phyloP scores from a whole-genome alignment of 2,888 invertebrate genomes.

The Doris montereyensis region DNA sequence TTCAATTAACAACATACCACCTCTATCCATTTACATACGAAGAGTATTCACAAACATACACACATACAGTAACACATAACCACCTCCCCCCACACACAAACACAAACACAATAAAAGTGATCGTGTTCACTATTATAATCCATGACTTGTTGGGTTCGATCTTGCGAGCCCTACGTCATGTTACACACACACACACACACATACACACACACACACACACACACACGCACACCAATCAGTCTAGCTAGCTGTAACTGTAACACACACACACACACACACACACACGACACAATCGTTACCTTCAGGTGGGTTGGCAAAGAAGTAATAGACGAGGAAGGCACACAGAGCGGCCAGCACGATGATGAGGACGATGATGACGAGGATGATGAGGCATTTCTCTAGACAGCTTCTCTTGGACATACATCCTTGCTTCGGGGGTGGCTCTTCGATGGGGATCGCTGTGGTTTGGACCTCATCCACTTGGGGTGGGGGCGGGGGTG shows the following conservation, averaged over 20 bases:
- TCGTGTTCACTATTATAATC: too few species aligned
- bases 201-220: neutral
- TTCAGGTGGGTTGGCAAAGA: conserved; percentile 5
- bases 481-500: conserved; percentile 16
- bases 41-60: too few species aligned
- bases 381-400: conserved; percentile 35
- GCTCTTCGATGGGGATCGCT: conserved; percentile 5
- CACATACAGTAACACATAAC: too few species aligned
- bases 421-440: conserved; percentile 31
- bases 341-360: conserved; percentile 23
- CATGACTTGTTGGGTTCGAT: too few species aligned
- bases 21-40: too few species aligned
- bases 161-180: too few species aligned
- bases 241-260: too few species aligned
- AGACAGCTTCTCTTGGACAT: conserved; percentile 30
- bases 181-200: neutral
- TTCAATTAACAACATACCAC: too few species aligned
- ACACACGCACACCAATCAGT: too few species aligned
- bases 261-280: too few species aligned
- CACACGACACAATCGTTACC: conserved; percentile 9
- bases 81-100: too few species aligned
- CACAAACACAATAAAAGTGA: too few species aligned
- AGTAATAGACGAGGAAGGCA: conserved; percentile 31
- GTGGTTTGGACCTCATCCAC: conserved; percentile 15
- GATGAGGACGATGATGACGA: conserved; percentile 36